Evolutionary conservation across 2,888 invertebrate genomes (phyloP).

Genomic region (Hirtodrosophila duncani): DNA sequence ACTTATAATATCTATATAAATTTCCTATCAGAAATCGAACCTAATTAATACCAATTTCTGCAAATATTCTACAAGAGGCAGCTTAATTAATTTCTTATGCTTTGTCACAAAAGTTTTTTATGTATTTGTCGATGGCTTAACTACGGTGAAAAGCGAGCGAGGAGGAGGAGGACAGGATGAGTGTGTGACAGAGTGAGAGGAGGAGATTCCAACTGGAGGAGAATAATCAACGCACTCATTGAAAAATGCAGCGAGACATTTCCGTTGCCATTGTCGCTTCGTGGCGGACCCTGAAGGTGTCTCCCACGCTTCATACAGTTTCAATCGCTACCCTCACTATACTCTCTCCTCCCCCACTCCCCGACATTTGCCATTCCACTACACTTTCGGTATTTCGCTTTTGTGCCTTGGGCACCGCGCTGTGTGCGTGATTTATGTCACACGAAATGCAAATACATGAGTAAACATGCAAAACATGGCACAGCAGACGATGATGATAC

Average conservation of each 20-base stretch:
- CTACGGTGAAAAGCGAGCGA: neutral
- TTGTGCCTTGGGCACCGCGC: conserved; percentile 62
- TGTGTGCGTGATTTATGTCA: conserved; percentile 65
- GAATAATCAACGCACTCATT: conserved; percentile 63
- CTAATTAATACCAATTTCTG: too few species aligned
- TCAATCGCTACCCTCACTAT: neutral
- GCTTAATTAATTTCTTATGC: conserved; percentile 51
- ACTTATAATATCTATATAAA: too few species aligned
- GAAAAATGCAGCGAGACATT: conserved; percentile 65
- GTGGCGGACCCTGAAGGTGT: conserved; percentile 26
- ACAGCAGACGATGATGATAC: conserved; percentile 38
- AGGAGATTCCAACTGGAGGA: conserved; percentile 24
- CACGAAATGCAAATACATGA: conserved; percentile 70
- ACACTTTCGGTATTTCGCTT: too few species aligned
- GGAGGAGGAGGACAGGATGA: neutral
- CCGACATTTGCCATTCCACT: conserved; percentile 22
- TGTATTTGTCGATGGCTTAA: conserved; percentile 11
- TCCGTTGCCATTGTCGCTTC: conserved; percentile 36
- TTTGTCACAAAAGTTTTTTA: conserved; percentile 18
- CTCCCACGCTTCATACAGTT: conserved; percentile 16
- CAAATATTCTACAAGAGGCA: too few species aligned
- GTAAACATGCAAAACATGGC: conserved; percentile 66
- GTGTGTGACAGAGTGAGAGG: too few species aligned
- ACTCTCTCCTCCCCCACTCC: neutral
- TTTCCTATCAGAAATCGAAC: too few species aligned